Conservation (phyloP, 2,888 invertebrate species). For the Caenorhabditis sp. region DNA sequence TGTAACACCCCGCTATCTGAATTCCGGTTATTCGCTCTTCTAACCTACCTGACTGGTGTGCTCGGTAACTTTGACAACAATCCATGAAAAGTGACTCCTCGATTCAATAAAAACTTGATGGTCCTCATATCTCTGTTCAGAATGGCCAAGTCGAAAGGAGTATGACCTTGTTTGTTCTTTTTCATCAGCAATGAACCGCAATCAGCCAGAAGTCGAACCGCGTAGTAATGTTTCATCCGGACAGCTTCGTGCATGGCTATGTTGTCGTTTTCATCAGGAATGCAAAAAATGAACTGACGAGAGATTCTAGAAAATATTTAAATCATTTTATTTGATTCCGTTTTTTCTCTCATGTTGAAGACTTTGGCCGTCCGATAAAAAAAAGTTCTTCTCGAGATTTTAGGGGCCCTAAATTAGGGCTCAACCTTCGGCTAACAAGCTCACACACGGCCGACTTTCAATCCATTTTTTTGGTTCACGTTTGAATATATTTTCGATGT, state of each 20-base stretch:
- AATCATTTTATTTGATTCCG: background rate
- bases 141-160: conserved; percentile 2
- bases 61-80: background rate
- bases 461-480: too few relatives aligned
- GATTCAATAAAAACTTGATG: conserved; percentile 2
- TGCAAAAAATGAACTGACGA: background rate
- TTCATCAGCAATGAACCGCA: background rate
- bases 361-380: too few relatives aligned
- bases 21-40: too few relatives aligned
- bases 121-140: background rate
- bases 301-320: background rate
- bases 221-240: background rate
- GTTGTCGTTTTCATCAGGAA: background rate
- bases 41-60: background rate
- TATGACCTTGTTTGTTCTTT: background rate
- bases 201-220: background rate
- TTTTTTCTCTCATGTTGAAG: too few relatives aligned
- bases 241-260: conserved; percentile 7
- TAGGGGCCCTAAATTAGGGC: too few relatives aligned
- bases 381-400: too few relatives aligned
- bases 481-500: too few relatives aligned
- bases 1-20: background rate
- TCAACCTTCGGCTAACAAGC: too few relatives aligned
- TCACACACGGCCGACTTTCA: too few relatives aligned
- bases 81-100: conserved; percentile 4